These are phyloP conservation scores for Drosophila gunungcola DNA, from an alignment of 1,140 invertebrate genomes.

Conservation along the genomic window DNA sequence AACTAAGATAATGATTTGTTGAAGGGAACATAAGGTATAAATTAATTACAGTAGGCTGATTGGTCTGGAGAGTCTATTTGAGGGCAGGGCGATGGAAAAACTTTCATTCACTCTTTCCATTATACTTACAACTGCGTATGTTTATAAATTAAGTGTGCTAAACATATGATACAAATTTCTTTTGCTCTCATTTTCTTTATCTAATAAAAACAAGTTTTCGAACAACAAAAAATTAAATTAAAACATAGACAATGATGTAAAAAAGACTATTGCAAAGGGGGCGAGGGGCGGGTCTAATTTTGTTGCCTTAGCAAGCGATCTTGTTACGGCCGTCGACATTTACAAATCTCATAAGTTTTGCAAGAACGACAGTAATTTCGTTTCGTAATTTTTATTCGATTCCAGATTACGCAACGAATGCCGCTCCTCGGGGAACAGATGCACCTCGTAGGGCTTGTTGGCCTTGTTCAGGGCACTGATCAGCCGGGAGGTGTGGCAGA, in stretches of 20 bases:
- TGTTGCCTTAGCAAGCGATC: conserved; percentile 26
- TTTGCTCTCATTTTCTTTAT: conserved; percentile 39
- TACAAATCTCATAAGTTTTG: conserved; percentile 91
- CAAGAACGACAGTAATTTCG: conserved; percentile 95
- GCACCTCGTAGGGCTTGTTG: conserved; percentile 95
- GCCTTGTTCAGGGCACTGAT: conserved; percentile 95
- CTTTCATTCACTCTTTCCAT: conserved; percentile 17
- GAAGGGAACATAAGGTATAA: conserved; percentile 34
- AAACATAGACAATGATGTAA: conserved; percentile 34
- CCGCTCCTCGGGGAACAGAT: conserved; percentile 97
- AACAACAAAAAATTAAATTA: conserved; percentile 43
- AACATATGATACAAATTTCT: conserved; percentile 30
- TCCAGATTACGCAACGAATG: conserved; percentile 96
- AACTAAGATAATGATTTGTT: conserved; percentile 25
- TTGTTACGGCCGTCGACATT: conserved; percentile 25
- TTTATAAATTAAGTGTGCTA: conserved; percentile 37
- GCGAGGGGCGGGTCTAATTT: not conserved
- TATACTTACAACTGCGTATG: conserved; percentile 40
- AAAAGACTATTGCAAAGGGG: conserved; percentile 21
- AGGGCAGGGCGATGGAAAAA: conserved; percentile 36
- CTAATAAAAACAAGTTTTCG: conserved; percentile 38
- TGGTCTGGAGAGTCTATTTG: conserved; percentile 31
- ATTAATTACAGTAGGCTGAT: conserved; percentile 63
- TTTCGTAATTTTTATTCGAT: conserved; percentile 98
- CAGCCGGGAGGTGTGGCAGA: conserved; percentile 96